A percentile compares a stretch with the other conserved stretches of the same genome.
These are phyloP conservation scores for Theristicus caerulescens DNA, from an alignment of 2,113 vertebrate species.

Conservation along the genomic window DNA sequence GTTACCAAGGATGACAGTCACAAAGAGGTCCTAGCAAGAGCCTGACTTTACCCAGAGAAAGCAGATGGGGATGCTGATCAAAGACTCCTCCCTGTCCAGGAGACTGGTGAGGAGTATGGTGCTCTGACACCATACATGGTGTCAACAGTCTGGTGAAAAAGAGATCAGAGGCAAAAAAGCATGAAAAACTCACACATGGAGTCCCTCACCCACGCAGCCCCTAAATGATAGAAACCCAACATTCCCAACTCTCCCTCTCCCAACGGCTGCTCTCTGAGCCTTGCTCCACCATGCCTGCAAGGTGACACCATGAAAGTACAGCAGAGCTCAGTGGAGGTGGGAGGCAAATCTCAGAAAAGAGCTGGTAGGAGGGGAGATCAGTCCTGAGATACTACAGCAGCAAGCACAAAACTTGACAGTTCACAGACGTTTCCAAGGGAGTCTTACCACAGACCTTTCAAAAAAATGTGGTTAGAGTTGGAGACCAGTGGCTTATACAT, in stretches of 20 bases:
- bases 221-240: not conserved
- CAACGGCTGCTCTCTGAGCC: accelerated
- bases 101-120: not conserved
- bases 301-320: not conserved
- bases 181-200: not conserved
- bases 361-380: accelerated
- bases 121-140: not conserved
- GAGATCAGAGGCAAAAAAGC: not conserved
- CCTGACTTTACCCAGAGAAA: not conserved
- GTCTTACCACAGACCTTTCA: not conserved
- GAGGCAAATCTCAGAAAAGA: not conserved
- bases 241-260: accelerated
- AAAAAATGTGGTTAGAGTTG: not conserved
- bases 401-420: not conserved
- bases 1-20: not conserved
- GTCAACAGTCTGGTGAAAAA: not conserved
- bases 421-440: not conserved
- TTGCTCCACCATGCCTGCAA: not conserved
- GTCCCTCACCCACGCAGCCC: not conserved
- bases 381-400: not conserved
- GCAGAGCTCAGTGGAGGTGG: not conserved
- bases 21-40: too few relatives aligned
- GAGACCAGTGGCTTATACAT: not conserved
- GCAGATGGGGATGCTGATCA: not conserved
- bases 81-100: not conserved